phyloP scores from a whole-genome alignment of 2,797 vertebrate species.

The Falco cherrug region DNA sequence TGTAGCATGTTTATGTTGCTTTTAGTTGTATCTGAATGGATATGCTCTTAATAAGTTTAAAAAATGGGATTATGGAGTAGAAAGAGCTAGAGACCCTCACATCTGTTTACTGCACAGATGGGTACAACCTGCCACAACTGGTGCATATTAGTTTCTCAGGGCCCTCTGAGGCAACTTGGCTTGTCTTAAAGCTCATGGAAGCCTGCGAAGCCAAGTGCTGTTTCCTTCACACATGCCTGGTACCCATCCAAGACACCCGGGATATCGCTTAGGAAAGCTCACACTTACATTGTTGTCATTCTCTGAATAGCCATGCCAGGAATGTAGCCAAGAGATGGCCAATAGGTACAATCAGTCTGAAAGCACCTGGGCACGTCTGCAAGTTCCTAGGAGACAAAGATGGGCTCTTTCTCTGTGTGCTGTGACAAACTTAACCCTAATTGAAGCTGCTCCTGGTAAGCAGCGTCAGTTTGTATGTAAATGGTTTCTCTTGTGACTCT shows the following conservation, averaged over 20 bases:
- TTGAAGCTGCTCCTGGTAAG: not conserved
- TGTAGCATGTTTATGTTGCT: not conserved
- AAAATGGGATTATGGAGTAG: not conserved
- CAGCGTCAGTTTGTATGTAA: not conserved
- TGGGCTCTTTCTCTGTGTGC: not conserved
- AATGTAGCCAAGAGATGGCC: not conserved
- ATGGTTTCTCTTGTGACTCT: conserved; percentile 6
- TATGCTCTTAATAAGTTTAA: not conserved
- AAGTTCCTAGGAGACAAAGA: not conserved
- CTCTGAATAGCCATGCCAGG: not conserved
- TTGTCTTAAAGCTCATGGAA: not conserved
- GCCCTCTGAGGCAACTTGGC: not conserved
- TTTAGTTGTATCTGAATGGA: not conserved
- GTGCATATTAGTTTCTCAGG: not conserved
- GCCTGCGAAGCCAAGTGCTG: not conserved
- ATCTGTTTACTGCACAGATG: not conserved
- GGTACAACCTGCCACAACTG: not conserved
- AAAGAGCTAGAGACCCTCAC: not conserved
- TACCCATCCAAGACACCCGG: not conserved
- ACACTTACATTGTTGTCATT: not conserved
- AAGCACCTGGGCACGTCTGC: not conserved
- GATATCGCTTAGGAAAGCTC: not conserved
- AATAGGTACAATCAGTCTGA: not conserved
- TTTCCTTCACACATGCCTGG: not conserved
- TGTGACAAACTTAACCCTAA: not conserved